These are phyloP conservation scores for Callyntrura sp. DNA, from an alignment of 2,888 invertebrate genomes.

Conservation along the genomic window DNA sequence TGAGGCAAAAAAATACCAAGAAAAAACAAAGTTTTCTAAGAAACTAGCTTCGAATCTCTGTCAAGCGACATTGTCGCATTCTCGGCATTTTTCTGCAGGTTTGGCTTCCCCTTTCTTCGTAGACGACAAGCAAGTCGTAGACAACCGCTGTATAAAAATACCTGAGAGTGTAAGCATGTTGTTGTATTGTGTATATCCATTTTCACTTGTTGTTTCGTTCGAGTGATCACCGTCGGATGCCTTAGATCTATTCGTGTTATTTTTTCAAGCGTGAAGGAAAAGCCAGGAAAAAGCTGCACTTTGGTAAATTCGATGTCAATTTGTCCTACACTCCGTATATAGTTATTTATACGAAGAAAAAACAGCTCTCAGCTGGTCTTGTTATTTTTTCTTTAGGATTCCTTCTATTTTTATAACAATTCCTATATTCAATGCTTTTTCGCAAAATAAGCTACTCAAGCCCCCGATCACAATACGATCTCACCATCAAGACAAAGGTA, in stretches of 20 bases:
- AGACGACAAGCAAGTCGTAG: neutral
- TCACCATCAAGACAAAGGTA: neutral
- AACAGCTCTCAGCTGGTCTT: neutral
- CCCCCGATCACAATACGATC: neutral
- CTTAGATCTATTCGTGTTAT: neutral
- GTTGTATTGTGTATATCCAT: constrained; percentile 19
- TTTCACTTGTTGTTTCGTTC: constrained; percentile 59
- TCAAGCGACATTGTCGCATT: constrained; percentile 42
- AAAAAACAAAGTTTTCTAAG: neutral
- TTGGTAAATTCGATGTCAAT: neutral
- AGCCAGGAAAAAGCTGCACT: too few species aligned
- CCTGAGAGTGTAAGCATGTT: too few species aligned
- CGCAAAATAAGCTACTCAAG: constrained; percentile 69
- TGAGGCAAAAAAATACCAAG: too few species aligned
- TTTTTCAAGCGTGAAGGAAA: too few species aligned
- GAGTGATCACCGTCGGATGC: neutral
- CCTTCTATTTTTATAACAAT: constrained; percentile 29
- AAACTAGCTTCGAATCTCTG: neutral
- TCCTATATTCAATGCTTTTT: neutral
- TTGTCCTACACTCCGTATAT: neutral
- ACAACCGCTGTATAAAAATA: neutral
- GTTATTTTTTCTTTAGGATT: neutral
- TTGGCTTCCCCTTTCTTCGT: neutral
- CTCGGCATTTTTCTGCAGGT: constrained; percentile 34
- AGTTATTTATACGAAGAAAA: neutral